Percentiles rank a stretch among this genome's conserved stretches.
These are phyloP conservation scores for Neodiprion lecontei DNA, from an alignment of 1,140 invertebrate genomes.

Conservation along the genomic window DNA sequence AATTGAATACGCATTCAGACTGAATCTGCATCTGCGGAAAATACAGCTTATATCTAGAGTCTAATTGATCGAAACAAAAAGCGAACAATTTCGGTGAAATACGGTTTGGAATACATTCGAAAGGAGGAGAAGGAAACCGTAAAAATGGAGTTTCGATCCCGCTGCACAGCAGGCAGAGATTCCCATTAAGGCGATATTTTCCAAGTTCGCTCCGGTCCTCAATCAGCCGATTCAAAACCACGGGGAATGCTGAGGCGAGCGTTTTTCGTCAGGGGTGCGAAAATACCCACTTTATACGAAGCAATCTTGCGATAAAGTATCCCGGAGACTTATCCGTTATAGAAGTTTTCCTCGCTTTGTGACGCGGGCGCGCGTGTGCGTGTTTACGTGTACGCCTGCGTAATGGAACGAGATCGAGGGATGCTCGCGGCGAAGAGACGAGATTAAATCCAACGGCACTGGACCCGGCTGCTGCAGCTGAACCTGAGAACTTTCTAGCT, in stretches of 20 bases:
- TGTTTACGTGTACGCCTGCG: not conserved
- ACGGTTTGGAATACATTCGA: too few species aligned
- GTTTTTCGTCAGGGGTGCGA: not conserved
- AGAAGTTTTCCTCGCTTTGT: not conserved
- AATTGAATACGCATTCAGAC: too few species aligned
- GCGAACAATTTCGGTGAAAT: too few species aligned
- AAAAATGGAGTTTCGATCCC: not conserved
- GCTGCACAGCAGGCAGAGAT: not conserved
- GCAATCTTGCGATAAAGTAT: constrained; percentile 5
- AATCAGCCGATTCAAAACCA: too few species aligned
- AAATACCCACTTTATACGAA: not conserved
- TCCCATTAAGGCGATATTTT: too few species aligned
- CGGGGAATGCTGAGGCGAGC: not conserved
- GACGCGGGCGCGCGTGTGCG: not conserved
- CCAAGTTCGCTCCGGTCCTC: too few species aligned
- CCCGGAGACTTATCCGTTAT: not conserved
- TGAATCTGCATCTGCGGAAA: too few species aligned
- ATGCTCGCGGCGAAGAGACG: not conserved
- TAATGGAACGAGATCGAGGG: not conserved
- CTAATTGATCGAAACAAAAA: too few species aligned
- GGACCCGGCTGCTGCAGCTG: not conserved
- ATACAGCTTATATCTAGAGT: too few species aligned
- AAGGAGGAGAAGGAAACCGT: not conserved
- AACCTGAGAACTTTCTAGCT: not conserved
- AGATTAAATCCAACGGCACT: not conserved